Conservation (phyloP, 2,113 vertebrate genomes). For the Oophaga pumilio region DNA sequence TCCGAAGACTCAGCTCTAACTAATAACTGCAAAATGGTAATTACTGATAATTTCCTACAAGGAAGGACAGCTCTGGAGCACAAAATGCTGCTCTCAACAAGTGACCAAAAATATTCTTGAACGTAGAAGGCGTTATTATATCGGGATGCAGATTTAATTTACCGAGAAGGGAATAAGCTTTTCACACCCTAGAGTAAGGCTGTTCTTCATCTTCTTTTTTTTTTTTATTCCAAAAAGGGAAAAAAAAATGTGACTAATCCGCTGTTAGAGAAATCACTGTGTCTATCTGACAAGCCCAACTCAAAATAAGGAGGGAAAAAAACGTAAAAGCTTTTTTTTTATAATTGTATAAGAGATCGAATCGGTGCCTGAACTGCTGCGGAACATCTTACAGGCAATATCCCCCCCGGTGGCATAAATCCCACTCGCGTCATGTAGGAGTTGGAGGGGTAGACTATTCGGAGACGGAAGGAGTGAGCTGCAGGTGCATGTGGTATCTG, state of each 20-base stretch:
- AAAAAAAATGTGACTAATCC: not conserved
- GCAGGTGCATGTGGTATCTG: constrained; percentile 7
- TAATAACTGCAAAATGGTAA: too few relatives aligned
- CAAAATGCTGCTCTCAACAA: too few relatives aligned
- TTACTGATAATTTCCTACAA: too few relatives aligned
- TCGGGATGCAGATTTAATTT: not conserved
- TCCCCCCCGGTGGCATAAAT: not conserved
- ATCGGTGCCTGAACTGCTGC: not conserved
- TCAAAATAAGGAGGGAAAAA: not conserved
- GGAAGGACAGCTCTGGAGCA: too few relatives aligned
- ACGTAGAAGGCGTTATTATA: too few relatives aligned
- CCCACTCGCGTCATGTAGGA: not conserved
- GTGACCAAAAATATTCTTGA: too few relatives aligned
- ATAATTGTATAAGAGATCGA: not conserved
- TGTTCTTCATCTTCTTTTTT: not conserved
- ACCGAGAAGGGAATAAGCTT: not conserved
- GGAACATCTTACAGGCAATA: constrained; percentile 1
- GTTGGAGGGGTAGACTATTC: not conserved
- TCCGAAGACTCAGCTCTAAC: too few relatives aligned
- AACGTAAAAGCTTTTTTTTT: not conserved
- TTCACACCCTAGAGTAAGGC: not conserved
- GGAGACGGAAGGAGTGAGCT: not conserved
- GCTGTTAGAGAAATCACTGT: not conserved
- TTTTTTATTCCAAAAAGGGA: not conserved
- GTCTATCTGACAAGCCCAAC: not conserved